Evolutionary conservation across 2,113 vertebrate genomes (phyloP), one percentile per base, ranked within the genome.

Genomic region (Gallinago jamesoni): DNA sequence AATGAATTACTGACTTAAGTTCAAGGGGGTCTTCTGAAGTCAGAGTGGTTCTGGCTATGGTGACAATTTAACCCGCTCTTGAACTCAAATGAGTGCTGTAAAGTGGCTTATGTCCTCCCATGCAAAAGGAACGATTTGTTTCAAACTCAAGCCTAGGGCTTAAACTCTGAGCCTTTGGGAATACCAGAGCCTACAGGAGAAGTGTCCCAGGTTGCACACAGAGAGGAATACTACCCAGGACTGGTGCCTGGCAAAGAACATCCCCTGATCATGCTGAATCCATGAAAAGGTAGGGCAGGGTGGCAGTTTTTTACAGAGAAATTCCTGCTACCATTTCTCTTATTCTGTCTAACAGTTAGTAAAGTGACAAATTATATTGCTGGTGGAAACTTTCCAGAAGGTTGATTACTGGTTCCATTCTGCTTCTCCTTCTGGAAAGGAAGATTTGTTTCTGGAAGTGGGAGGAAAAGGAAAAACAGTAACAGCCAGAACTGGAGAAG

Each of bases 1-100:
- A 93, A 94, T 94, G 75, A 97, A 75, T 91, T 84, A 72, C 83
- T 68, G 89, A 35, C 84, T 92, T 12, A 7, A 62, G 92, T 94
- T 96, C 92, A 96, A 60, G 2, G 78, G 45, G 53, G 84, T 74
- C 60, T 80, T 56, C 72, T 87, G 91, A 47, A 95, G 81, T n/a
- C 75, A 64, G 52, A 91, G 63, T 72, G 56, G 30, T 35, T 90
- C 28, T 63, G 27, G 14, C 76, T 56, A 2, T 3, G n/a, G 33
- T 45, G 87, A 48, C 2, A 30, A 64, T 67, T 93, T 89, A 92
- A 91, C 69, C 60, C 11, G 3, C 86, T 87, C 76, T 77, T 74
- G 64, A 92, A 59, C 76, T 90, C 39, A 37, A 2, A 57, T 1
- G 35, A 81, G 55, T 2, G 25, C 64, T 93, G 12, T 16, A 24